phyloP scores from a whole-genome alignment of 2,113 vertebrate species.

The Phaetusa simplex region DNA sequence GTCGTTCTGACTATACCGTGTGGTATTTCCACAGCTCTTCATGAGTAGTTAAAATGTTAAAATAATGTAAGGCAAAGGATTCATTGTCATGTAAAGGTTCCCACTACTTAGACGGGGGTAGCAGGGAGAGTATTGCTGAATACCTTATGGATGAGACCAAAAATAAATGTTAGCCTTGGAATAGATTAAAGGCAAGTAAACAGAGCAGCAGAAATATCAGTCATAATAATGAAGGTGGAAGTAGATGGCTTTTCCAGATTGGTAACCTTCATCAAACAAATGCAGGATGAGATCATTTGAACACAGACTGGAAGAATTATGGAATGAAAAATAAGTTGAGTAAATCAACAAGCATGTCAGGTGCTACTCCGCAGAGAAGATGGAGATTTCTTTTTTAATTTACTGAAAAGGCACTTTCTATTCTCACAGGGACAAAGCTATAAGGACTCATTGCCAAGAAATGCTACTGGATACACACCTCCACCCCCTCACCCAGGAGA shows the following conservation, averaged over 20 bases:
- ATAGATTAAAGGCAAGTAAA: constrained; percentile 22
- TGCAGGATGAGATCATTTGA: constrained; percentile 8
- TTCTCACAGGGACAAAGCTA: background rate
- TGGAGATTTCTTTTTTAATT: constrained; percentile 49
- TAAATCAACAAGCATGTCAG: constrained; percentile 10
- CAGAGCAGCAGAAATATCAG: background rate
- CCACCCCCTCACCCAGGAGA: background rate
- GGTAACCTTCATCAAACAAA: constrained; percentile 51
- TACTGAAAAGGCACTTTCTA: background rate
- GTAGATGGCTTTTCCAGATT: constrained; percentile 3
- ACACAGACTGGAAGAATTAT: constrained; percentile 9
- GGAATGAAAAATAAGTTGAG: constrained; percentile 23
- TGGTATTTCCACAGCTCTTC: background rate
- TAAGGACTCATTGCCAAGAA: background rate
- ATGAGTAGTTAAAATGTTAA: background rate
- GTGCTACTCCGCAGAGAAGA: background rate
- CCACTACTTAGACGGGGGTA: no score
- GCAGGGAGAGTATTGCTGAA: background rate
- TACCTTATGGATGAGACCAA: background rate
- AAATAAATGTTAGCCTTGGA: constrained; percentile 18
- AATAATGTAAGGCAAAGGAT: rapidly evolving
- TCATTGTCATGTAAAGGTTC: background rate
- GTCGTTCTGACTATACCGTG: background rate
- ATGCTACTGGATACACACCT: background rate
- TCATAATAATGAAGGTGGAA: constrained; percentile 19